These are phyloP conservation scores for Hippoglossus stenolepis DNA, from an alignment of 2,113 vertebrate genomes.

Conservation along the genomic window DNA sequence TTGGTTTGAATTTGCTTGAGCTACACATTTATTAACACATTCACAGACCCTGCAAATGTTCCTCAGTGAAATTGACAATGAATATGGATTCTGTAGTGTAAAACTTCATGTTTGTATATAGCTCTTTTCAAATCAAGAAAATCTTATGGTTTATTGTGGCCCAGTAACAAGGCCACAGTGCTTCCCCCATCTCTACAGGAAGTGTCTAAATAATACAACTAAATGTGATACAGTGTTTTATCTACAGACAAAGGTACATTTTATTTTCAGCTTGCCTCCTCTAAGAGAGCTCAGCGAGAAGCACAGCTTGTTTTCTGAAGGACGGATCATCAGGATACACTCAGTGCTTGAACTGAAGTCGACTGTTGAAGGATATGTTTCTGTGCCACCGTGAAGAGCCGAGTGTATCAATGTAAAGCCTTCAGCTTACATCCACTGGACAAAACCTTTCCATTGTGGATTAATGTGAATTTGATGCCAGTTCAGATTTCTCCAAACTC, in stretches of 20 bases:
- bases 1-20: too few species aligned
- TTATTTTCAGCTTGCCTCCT: neutral
- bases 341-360: slow-evolving; percentile 1
- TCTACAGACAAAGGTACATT: neutral
- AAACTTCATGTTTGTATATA: too few species aligned
- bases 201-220: neutral
- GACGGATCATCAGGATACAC: slow-evolving; percentile 2
- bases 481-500: neutral
- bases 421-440: neutral
- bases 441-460: slow-evolving; percentile 3
- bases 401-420: neutral
- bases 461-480: neutral
- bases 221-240: neutral
- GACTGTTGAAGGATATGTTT: neutral
- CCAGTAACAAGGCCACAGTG: neutral
- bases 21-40: neutral
- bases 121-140: too few species aligned
- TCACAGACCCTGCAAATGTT: neutral
- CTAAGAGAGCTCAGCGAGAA: neutral
- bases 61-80: neutral
- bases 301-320: slow-evolving; percentile 6
- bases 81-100: too few species aligned
- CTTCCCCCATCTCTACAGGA: neutral
- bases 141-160: neutral
- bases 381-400: neutral